Evolutionary conservation across 2,888 invertebrate species (phyloP).

Genomic region (Pocota personata): DNA sequence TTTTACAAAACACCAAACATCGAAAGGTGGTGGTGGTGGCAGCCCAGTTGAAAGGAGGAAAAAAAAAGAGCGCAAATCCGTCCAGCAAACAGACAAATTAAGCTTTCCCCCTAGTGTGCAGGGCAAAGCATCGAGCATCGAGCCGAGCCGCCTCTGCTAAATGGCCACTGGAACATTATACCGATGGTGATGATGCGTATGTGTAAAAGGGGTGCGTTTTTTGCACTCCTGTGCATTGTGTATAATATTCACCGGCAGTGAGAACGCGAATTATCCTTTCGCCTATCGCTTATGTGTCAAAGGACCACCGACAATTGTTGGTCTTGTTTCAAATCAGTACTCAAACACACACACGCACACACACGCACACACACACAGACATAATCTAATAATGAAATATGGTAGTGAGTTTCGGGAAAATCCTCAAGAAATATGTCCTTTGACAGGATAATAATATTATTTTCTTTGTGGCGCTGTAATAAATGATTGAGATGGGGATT

Average conservation of each 20-base stretch:
- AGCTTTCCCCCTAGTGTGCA: conserved; percentile 65
- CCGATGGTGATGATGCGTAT: conserved; percentile 68
- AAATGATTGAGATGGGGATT: conserved; percentile 71
- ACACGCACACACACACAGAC: conserved; percentile 19
- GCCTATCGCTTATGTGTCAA: conserved; percentile 46
- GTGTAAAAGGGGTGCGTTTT: conserved; percentile 73
- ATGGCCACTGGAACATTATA: conserved; percentile 66
- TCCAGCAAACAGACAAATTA: conserved; percentile 73
- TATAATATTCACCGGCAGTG: conserved; percentile 6
- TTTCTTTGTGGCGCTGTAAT: conserved; percentile 70
- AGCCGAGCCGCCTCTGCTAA: conserved; percentile 61
- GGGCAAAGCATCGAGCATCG: conserved; percentile 19
- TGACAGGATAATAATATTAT: conserved; percentile 73
- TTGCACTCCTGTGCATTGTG: conserved; percentile 66
- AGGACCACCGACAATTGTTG: conserved; percentile 53
- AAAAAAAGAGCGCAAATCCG: conserved; percentile 62
- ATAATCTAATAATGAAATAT: conserved; percentile 73
- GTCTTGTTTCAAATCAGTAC: conserved; percentile 14
- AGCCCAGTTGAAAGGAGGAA: conserved; percentile 42
- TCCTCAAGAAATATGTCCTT: conserved; percentile 73
- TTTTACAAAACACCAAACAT: conserved; percentile 72
- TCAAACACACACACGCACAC: not conserved
- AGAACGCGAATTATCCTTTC: conserved; percentile 47
- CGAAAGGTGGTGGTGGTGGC: conserved; percentile 9
- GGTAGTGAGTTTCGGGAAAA: conserved; percentile 68